Evolutionary conservation across 1,140 invertebrate genomes (phyloP).

Genomic region (Periplaneta americana): DNA sequence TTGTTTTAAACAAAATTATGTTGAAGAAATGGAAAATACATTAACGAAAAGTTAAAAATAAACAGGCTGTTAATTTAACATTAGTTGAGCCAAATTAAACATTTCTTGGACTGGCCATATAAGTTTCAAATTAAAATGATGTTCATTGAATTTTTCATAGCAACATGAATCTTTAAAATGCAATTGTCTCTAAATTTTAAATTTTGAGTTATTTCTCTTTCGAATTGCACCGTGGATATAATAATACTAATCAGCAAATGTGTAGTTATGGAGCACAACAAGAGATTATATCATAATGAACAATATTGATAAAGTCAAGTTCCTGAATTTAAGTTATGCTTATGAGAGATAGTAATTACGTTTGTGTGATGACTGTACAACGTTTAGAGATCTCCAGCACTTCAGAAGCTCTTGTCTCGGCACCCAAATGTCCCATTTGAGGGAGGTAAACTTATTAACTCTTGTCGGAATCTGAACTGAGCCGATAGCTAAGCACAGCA

Average conservation of each 20-base stretch:
- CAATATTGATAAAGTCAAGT: no score
- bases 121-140: no score
- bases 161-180: neutral
- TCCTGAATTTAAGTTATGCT: no score
- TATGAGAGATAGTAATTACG: neutral
- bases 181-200: no score
- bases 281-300: no score
- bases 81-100: no score
- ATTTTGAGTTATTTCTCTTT: neutral
- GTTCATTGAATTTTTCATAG: neutral
- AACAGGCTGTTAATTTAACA: no score
- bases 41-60: no score
- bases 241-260: neutral
- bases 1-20: no score
- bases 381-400: neutral
- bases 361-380: neutral
- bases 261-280: neutral
- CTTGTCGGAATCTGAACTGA: neutral
- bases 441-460: neutral
- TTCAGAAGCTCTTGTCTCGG: neutral
- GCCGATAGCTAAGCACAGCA: neutral
- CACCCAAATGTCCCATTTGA: neutral
- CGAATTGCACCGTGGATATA: neutral
- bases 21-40: no score
- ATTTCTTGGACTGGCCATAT: no score